Evolutionary conservation across 2,888 invertebrate genomes (phyloP), one percentile per base, ranked within the genome.

Genomic region (Calliopum simillimum): DNA sequence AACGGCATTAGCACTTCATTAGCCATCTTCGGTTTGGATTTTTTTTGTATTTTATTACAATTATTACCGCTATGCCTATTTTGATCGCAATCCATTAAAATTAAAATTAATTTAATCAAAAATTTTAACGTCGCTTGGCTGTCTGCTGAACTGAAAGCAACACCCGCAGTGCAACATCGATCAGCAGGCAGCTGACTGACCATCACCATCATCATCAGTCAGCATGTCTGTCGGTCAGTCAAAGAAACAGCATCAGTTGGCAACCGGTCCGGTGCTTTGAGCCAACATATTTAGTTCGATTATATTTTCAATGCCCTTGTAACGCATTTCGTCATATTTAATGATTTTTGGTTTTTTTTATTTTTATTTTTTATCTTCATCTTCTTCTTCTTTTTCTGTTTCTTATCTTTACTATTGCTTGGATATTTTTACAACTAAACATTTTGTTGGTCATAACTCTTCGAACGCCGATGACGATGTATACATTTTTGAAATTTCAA

Each of bases 251-350:
- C 44, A 12, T 12, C 43, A 44, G 55, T 25, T 1, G 23, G 14
- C 6, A 23, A 11, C 55, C 55, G 23, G 55, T 33, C 33, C 8
- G 33, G 33, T n/a, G n/a, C 33, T 33, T 33, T 33, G 33, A 33
- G 33, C 33, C 33, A 33, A 33, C 33, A 33, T 33, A 33, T 33
- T 33, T 33, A 33, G 33, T 33, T 19, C 41, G 41, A 33, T 41
- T 41, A 41, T 8, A 41, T 25, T 41, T 53, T 53, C 55, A 43
- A 13, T 65, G 65, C 55, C 65, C 65, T 65, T 65, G 65, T 65
- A 65, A 65, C 65, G 65, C 65, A 65, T 65, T 65, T 65, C 65
- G 23, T 21, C 41, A 55, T 55, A 16, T 55, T 55, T 55, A 65
- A 55, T 65, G 43, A 53, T 65, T 61, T 61, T 47, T 3, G 25